Percentiles rank a stretch among this genome's conserved stretches.
Evolutionary conservation across 2,888 invertebrate genomes (phyloP).

Genomic region (Pocota personata): DNA sequence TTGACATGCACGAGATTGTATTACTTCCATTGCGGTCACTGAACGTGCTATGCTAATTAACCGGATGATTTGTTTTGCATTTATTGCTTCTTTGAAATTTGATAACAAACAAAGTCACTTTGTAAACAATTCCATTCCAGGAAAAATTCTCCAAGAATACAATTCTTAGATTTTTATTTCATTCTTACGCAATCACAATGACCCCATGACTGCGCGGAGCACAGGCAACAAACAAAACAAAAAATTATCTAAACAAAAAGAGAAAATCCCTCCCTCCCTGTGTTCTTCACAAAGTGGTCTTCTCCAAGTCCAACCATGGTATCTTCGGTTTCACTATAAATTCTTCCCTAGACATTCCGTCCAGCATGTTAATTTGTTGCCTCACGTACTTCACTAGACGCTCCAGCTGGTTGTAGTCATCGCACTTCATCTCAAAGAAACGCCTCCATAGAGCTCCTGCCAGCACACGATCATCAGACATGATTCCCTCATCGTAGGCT

Average conservation of each 20-base stretch:
- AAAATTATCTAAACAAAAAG: not conserved
- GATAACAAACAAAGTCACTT: not conserved
- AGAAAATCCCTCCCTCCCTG: not conserved
- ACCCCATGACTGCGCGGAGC: not conserved
- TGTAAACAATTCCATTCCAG: not conserved
- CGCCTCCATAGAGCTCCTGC: slow-evolving; percentile 94
- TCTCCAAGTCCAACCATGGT: slow-evolving; percentile 83
- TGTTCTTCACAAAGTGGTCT: slow-evolving; percentile 71
- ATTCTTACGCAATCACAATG: slow-evolving; percentile 25
- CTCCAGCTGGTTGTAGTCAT: slow-evolving; percentile 88
- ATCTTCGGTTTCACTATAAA: slow-evolving; percentile 85
- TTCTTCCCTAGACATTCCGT: slow-evolving; percentile 84
- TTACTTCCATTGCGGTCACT: too few relatives aligned
- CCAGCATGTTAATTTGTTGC: slow-evolving; percentile 87
- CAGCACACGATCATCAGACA: slow-evolving; percentile 89
- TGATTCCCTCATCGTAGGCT: slow-evolving; percentile 93
- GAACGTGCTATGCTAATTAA: too few relatives aligned
- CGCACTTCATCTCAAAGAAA: slow-evolving; percentile 87
- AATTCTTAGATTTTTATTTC: slow-evolving; percentile 26
- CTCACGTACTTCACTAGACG: slow-evolving; percentile 89
- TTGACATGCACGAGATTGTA: too few relatives aligned
- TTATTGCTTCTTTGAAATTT: not conserved
- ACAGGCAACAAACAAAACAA: slow-evolving; percentile 4
- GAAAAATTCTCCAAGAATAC: not conserved
- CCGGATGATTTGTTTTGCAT: too few relatives aligned